Evolutionary conservation across 2,113 vertebrate genomes (phyloP), one percentile per base, ranked within the genome.

Genomic region (Aspidoscelis tigris): DNA sequence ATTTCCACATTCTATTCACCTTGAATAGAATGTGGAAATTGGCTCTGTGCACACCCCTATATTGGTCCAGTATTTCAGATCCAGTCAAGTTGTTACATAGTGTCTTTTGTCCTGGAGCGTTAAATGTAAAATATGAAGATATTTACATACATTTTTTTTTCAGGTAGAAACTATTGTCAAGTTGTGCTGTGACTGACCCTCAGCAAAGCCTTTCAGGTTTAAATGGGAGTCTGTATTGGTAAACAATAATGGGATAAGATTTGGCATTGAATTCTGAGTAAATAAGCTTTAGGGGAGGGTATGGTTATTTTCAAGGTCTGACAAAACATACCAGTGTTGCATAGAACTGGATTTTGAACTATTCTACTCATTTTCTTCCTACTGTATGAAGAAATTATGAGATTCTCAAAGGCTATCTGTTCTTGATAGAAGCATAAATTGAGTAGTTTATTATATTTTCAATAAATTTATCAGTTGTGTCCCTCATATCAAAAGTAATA

Each of bases 171-270:
- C 47, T 50, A 50, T 50, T 50, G 47, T 50, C 47, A 50, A 50
- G 47, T 50, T 0, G 0, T 43, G 2, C 55, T 70, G 0, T 61
- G 14, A 20, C 22, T 68, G 1, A 86, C 47, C 55, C 86, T 47
- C 26, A 61, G 66, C 41, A 69, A 4, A 0, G 44, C 53, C 80
- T 43, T 81, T 80, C 9, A 8, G 3, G 4, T 33, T 0, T 0
- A 0, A 0, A 3, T 7, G 39, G 71, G 81, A 22, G 80, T 75
- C 64, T 58, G 10, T 26, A 0, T n/a, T 55, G 0, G 0, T 44
- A 44, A 18, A 39, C 6, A 4, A 66, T 43, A 22, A 53, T 84
- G 6, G 0, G 0, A 43, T 66, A 24, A 0, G 0, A 78, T 26
- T 0, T 85, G 78, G 2, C 50, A 79, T 53, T 76, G 84, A 50